Conservation (phyloP, 1,140 invertebrate species). For the Euwallacea fornicatus region DNA sequence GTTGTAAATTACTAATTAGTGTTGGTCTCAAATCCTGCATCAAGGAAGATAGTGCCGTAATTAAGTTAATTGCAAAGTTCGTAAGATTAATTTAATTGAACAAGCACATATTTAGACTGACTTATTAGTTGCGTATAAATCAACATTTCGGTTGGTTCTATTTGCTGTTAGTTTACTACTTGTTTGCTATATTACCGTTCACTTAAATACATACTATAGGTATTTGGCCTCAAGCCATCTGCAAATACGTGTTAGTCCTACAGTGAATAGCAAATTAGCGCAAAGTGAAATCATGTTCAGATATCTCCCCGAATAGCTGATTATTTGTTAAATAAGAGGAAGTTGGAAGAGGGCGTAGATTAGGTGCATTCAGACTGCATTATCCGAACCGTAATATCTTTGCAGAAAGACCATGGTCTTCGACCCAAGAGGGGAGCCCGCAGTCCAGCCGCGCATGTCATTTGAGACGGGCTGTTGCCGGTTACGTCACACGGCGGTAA, state of each 20-base stretch:
- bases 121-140: constrained; percentile 18
- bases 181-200: constrained; percentile 13
- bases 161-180: constrained; percentile 17
- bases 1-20: constrained; percentile 2
- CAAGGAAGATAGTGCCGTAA: constrained; percentile 6
- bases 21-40: constrained; percentile 1
- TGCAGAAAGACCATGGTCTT: too few species aligned
- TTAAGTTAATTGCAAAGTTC: constrained; percentile 14
- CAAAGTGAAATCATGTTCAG: neutral
- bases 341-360: too few species aligned
- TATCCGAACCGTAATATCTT: too few species aligned
- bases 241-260: constrained; percentile 2
- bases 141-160: constrained; percentile 15
- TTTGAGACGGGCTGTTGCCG: too few species aligned
- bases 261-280: neutral
- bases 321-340: neutral
- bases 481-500: too few species aligned
- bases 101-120: constrained; percentile 12
- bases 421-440: too few species aligned
- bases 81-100: constrained; percentile 23
- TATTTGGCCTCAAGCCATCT: constrained; percentile 3
- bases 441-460: too few species aligned
- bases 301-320: neutral
- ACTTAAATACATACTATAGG: constrained; percentile 9
- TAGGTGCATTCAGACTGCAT: too few species aligned